These are phyloP conservation scores for Hyposoter didymator DNA, from an alignment of 2,888 invertebrate species.

Conservation along the genomic window DNA sequence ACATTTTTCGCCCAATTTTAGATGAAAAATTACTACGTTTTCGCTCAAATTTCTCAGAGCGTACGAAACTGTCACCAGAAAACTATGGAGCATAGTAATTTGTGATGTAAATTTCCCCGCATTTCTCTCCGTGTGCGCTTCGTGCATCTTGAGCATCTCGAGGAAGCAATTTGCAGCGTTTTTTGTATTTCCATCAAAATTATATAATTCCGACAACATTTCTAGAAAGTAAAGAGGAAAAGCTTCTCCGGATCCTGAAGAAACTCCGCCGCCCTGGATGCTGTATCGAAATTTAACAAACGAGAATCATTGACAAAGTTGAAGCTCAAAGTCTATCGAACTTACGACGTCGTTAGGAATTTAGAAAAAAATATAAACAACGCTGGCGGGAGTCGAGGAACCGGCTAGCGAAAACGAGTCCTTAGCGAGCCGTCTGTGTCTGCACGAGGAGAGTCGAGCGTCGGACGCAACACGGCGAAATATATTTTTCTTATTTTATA, in stretches of 20 bases:
- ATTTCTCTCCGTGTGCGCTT: too few relatives aligned
- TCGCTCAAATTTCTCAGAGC: too few relatives aligned
- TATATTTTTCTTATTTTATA: background rate
- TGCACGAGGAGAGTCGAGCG: background rate
- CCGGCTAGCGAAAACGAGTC: slow-evolving; percentile 12
- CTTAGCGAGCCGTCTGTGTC: background rate
- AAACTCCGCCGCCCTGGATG: background rate
- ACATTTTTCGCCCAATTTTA: too few relatives aligned
- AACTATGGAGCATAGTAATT: too few relatives aligned
- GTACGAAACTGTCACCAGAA: too few relatives aligned
- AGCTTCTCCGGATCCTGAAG: background rate
- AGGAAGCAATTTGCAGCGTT: too few relatives aligned
- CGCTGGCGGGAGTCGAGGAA: background rate
- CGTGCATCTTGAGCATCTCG: too few relatives aligned
- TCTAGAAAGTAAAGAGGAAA: too few relatives aligned
- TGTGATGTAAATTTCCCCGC: too few relatives aligned
- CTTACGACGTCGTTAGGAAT: background rate
- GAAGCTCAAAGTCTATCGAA: background rate
- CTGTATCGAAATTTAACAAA: background rate
- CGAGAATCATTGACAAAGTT: background rate
- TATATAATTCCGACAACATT: too few relatives aligned
- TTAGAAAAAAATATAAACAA: slow-evolving; percentile 4
- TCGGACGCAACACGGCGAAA: background rate
- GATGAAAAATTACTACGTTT: too few relatives aligned
- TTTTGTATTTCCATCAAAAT: too few relatives aligned